Evolutionary conservation across 2,888 invertebrate genomes (phyloP).

Genomic region (Cloeon dipterum): DNA sequence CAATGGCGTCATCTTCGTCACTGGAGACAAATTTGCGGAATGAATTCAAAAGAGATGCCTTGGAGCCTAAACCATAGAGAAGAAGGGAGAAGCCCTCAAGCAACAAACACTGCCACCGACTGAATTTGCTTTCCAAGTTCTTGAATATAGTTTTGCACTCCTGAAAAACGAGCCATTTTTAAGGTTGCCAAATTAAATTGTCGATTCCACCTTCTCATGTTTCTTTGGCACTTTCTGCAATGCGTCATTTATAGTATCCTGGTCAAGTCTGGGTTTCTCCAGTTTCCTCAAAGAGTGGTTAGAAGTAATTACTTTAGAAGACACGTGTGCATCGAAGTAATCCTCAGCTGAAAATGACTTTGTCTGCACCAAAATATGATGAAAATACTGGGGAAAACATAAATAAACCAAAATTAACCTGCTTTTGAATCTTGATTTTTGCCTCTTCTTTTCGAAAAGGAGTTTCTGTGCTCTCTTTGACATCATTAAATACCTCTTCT

Average conservation of each 20-base stretch:
- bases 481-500: too few relatives aligned
- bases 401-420: too few relatives aligned
- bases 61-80: conserved; percentile 79
- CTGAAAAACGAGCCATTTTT: too few relatives aligned
- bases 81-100: conserved; percentile 72
- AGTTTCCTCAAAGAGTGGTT: conserved; percentile 55
- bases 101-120: conserved; percentile 15
- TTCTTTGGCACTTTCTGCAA: conserved; percentile 15
- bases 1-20: conserved; percentile 42
- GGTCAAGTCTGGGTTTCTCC: conserved; percentile 44
- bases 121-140: neutral
- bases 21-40: conserved; percentile 39
- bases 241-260: conserved; percentile 34
- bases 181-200: conserved; percentile 34
- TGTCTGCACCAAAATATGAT: too few relatives aligned
- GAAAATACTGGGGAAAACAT: too few relatives aligned
- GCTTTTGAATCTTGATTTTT: too few relatives aligned
- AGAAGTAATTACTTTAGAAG: conserved; percentile 34
- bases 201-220: conserved; percentile 33
- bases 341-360: too few relatives aligned
- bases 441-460: too few relatives aligned
- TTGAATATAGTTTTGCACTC: neutral
- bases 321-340: conserved; percentile 9
- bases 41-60: conserved; percentile 46
- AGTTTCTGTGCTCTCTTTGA: too few relatives aligned